A percentile compares a stretch with the other conserved stretches of the same genome.
phyloP scores from a whole-genome alignment of 2,797 vertebrate species.

The Crenichthys baileyi region DNA sequence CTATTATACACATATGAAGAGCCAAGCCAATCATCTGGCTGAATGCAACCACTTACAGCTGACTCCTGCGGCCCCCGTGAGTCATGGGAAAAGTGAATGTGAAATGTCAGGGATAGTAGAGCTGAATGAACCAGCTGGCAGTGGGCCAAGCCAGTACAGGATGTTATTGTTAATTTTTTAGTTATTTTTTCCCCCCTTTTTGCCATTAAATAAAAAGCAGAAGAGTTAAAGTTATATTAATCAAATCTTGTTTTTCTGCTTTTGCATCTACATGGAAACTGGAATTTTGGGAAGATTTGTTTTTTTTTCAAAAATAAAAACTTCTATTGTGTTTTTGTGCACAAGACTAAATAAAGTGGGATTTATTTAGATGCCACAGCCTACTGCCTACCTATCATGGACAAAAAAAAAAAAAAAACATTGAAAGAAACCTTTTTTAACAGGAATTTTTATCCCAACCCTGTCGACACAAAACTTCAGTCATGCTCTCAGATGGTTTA shows the following conservation, averaged over 20 bases:
- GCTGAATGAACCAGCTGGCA: constrained; percentile 37
- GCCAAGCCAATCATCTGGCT: constrained; percentile 66
- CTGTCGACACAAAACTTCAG: no score
- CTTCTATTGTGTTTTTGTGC: no score
- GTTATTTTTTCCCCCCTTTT: background rate
- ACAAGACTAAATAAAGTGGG: no score
- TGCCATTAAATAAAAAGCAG: background rate
- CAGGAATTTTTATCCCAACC: no score
- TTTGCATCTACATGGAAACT: background rate
- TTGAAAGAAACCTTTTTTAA: no score
- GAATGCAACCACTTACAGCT: constrained; percentile 62
- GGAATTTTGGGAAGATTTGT: background rate
- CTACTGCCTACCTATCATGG: no score
- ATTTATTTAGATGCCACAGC: no score
- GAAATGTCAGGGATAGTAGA: constrained; percentile 49
- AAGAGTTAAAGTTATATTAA: background rate
- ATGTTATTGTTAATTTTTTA: constrained; percentile 3
- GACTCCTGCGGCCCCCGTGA: constrained; percentile 51
- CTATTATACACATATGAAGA: constrained; percentile 40
- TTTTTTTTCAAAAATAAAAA: no score
- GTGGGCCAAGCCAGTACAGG: constrained; percentile 10
- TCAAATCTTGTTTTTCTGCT: background rate
- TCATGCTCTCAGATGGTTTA: no score
- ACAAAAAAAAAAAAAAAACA: no score
- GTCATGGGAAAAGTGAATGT: constrained; percentile 68